Percentiles rank a stretch among this genome's conserved stretches.
Evolutionary conservation across 1,140 invertebrate genomes (phyloP).

Genomic region (Forficula auricularia): DNA sequence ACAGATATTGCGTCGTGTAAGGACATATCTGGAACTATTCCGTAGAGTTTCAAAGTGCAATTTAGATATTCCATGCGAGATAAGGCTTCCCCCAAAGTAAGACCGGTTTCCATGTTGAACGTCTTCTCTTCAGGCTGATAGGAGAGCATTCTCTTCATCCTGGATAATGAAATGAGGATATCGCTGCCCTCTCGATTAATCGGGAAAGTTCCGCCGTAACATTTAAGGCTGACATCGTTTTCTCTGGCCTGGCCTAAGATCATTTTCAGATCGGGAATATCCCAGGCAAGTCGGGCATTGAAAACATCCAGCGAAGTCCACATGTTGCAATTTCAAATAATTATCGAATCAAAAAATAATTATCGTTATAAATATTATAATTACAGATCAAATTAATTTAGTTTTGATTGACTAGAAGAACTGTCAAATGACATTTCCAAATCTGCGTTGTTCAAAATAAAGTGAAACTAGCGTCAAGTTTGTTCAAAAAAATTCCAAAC

Average conservation of each 20-base stretch:
- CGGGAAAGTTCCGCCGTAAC: constrained; percentile 6
- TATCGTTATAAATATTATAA: no score
- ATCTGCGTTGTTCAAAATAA: no score
- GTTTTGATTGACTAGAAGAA: no score
- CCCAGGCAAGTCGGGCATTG: not conserved
- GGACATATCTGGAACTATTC: constrained; percentile 7
- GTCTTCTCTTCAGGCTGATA: constrained; percentile 5
- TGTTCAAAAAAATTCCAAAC: no score
- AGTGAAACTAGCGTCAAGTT: no score
- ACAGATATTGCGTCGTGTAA: constrained; percentile 8
- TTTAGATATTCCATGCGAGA: constrained; percentile 3
- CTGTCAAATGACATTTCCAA: no score
- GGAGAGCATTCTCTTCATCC: constrained; percentile 2
- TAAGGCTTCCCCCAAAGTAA: constrained; percentile 5
- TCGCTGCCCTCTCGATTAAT: not conserved
- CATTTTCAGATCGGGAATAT: not conserved
- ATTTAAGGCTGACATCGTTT: constrained; percentile 3
- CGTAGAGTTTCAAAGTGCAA: constrained; percentile 7
- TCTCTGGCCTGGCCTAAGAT: constrained; percentile 7
- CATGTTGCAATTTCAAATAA: no score
- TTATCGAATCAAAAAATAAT: no score
- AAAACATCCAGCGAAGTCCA: no score
- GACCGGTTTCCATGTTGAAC: constrained; percentile 6
- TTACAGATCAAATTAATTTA: no score
- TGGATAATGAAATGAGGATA: not conserved